These are phyloP conservation scores for Chanos chanos DNA, from an alignment of 2,797 vertebrate genomes.

Conservation along the genomic window DNA sequence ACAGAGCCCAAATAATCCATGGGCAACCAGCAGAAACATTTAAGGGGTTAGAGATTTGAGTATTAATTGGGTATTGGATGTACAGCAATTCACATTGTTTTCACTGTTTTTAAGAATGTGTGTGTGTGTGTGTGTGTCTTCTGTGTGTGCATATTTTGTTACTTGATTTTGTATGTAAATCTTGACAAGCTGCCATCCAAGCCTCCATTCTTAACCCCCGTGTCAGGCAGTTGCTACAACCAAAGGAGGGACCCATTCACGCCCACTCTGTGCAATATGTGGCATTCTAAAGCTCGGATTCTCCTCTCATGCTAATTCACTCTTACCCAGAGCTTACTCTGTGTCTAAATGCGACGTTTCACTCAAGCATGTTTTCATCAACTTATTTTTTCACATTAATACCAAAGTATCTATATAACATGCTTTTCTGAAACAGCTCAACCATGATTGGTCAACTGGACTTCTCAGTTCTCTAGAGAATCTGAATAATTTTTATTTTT, in stretches of 20 bases:
- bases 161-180: not conserved
- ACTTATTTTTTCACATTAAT: no score
- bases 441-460: conserved; percentile 57
- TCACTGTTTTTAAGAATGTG: no score
- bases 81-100: no score
- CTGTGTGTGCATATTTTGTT: not conserved
- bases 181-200: conserved; percentile 26
- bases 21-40: no score
- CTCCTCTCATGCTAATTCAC: conserved; percentile 23
- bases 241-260: conserved; percentile 64
- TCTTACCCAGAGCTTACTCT: conserved; percentile 29
- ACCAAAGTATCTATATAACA: no score
- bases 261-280: conserved; percentile 69
- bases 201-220: conserved; percentile 54
- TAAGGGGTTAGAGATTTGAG: no score
- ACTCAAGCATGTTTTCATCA: not conserved
- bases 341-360: not conserved
- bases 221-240: conserved; percentile 67
- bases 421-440: conserved; percentile 62
- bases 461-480: no score
- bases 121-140: no score
- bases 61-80: no score
- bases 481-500: no score
- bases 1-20: no score
- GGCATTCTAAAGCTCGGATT: conserved; percentile 54